Evolutionary conservation across 2,888 invertebrate genomes (phyloP), one percentile per base, ranked within the genome.

Genomic region (Uloborus plumipes): DNA sequence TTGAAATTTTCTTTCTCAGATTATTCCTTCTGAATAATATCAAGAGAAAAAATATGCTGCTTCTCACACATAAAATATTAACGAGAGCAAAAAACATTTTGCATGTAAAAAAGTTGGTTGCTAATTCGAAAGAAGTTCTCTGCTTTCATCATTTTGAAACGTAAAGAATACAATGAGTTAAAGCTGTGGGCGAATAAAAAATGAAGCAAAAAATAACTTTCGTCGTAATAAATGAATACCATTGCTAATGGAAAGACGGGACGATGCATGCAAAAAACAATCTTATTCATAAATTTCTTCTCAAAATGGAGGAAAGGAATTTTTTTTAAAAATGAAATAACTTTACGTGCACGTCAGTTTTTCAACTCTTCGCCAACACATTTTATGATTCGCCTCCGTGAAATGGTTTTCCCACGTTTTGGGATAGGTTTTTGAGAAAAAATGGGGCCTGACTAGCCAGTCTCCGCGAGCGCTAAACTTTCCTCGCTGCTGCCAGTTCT

Each of bases 181-280:
- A 39, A 39, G 39, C 39, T 39, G 11, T 55, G 55, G 20, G 55
- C 55, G 55, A 55, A 55, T 55, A 55, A 55, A 55, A 18, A 55
- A 55, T 18, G 18, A 55, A 55, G 20, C 16, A 55, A 55, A 55
- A 18, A 55, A 55, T 1, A 55, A 55, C n/a, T 18, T 18, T 39
- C 39, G 39, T 39, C 49, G 47, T 70, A 77, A 77, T 70, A 70
- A 77, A 77, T 77, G 77, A 77, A 77, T 64, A 49, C 62, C 22
- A 16, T n/a, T 18, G 47, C 70, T 77, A 77, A 77, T 77, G 77
- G 69, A 70, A 64, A 50, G 18, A 49, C 47, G 55, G 55, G 49
- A 62, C 64, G 50, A 49, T 47, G 70, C 77, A 77, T 70, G 70
- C 77, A 70, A 70, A 69, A 77, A 77, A 77, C 70, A 77, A 77